Conservation (phyloP, 2,888 invertebrate genomes). For the Lydus trimaculatus region DNA sequence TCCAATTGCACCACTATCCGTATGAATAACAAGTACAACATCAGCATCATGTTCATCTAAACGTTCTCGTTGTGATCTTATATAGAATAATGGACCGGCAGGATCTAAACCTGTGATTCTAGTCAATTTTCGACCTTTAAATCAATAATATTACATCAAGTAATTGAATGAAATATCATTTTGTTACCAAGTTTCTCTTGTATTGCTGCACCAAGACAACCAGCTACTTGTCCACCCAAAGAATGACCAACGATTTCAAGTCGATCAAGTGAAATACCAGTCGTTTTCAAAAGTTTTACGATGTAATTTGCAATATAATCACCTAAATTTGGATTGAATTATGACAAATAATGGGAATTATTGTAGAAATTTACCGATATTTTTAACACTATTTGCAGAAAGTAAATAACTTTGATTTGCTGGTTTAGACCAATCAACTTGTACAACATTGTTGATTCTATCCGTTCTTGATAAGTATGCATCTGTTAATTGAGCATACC, state of each 20-base stretch:
- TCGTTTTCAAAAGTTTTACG: neutral
- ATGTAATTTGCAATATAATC: neutral
- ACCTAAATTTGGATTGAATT: neutral
- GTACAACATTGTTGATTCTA: slow-evolving; percentile 16
- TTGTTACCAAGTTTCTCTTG: neutral
- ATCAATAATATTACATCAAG: neutral
- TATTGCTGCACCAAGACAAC: slow-evolving; percentile 20
- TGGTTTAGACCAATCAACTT: slow-evolving; percentile 28
- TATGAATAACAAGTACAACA: slow-evolving; percentile 29
- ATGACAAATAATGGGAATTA: neutral
- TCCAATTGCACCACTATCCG: slow-evolving; percentile 24
- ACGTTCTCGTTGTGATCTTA: neutral
- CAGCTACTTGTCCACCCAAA: slow-evolving; percentile 29
- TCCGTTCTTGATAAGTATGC: slow-evolving; percentile 16
- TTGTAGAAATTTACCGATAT: slow-evolving; percentile 9
- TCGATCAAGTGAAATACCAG: neutral
- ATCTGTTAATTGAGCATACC: slow-evolving; percentile 26
- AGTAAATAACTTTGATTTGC: slow-evolving; percentile 15
- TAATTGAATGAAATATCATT: neutral
- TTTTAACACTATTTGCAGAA: slow-evolving; percentile 11
- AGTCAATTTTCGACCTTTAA: neutral
- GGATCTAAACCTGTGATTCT: slow-evolving; percentile 23
- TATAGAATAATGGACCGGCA: slow-evolving; percentile 14
- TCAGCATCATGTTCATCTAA: slow-evolving; percentile 20
- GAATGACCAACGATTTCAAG: slow-evolving; percentile 24